Evolutionary conservation across 2,113 vertebrate genomes (phyloP), one percentile per base, ranked within the genome.

Genomic region (Amphilophus citrinellus): DNA sequence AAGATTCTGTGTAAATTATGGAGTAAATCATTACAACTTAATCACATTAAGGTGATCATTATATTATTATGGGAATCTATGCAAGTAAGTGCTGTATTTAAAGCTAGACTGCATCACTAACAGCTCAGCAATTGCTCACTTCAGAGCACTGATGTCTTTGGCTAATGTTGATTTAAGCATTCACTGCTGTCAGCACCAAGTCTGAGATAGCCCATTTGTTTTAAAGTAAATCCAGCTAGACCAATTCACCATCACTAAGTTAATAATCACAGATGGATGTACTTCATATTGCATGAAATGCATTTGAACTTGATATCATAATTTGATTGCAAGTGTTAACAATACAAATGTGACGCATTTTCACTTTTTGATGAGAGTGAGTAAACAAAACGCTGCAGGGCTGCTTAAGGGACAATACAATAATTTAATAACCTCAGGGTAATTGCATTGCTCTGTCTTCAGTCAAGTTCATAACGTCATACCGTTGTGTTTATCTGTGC

Each of bases 101-200:
- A 84, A 88, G 71, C 66, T 80, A 77, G 35, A 76, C 15, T 62
- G 50, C 83, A 88, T 42, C 89, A 65, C 85, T 79, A 87, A 83
- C 90, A 85, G 83, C 83, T 85, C 88, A 83, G 89, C 61, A 65
- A 75, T 87, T 84, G 86, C 82, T 82, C 76, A 83, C 71, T 73
- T 47, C 84, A 82, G 59, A 68, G 77, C 42, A 44, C 78, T 89
- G 84, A 78, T 84, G 79, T 85, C 61, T 84, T 79, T 59, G 78
- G 79, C 89, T 93, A 92, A 93, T 94, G 93, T 89, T 62, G 88
- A 91, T 89, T 88, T 86, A 88, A 90, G 89, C 85, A 71, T 92
- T 90, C 86, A 76, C 60, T 59, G 44, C 73, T 90, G 86, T 89
- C 84, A 91, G 90, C 84, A 88, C 78, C 71, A 60, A 86, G 79